Conservation (phyloP, 2,797 vertebrate genomes). For the Parambassis ranga region DNA sequence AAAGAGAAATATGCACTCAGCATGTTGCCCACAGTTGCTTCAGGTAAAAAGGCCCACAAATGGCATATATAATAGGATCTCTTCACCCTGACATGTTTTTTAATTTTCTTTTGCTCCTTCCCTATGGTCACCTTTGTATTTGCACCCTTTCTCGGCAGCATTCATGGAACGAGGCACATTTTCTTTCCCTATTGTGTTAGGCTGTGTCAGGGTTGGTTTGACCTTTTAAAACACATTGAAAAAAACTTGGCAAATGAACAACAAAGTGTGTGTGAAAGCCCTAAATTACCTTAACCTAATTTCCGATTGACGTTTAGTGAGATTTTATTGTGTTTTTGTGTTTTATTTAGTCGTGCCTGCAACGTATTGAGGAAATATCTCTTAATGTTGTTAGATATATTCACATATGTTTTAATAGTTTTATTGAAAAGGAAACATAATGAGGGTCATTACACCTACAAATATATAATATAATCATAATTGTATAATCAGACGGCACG, state of each 20-base stretch:
- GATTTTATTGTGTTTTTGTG: neutral
- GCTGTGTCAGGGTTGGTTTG: neutral
- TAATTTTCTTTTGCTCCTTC: neutral
- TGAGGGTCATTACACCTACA: too few relatives aligned
- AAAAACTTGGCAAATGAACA: slow-evolving; percentile 25
- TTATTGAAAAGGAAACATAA: too few relatives aligned
- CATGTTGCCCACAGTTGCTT: slow-evolving; percentile 26
- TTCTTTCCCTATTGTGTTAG: neutral
- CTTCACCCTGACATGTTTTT: slow-evolving; percentile 53
- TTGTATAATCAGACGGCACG: too few relatives aligned
- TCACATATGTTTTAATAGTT: too few relatives aligned
- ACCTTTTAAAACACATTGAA: slow-evolving; percentile 41
- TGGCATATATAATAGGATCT: slow-evolving; percentile 55
- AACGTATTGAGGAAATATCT: too few relatives aligned
- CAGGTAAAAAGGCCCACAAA: slow-evolving; percentile 37
- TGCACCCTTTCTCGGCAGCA: neutral
- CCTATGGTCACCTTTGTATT: slow-evolving; percentile 30
- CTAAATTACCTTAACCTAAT: neutral
- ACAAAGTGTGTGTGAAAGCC: neutral
- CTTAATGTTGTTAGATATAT: too few relatives aligned
- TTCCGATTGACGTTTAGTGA: neutral
- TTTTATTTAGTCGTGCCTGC: too few relatives aligned
- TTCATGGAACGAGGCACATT: slow-evolving; percentile 31
- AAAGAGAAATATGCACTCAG: slow-evolving; percentile 45
- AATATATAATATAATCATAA: too few relatives aligned